These are phyloP conservation scores for Solen grandis DNA, from an alignment of 1,140 invertebrate genomes.

Conservation along the genomic window DNA sequence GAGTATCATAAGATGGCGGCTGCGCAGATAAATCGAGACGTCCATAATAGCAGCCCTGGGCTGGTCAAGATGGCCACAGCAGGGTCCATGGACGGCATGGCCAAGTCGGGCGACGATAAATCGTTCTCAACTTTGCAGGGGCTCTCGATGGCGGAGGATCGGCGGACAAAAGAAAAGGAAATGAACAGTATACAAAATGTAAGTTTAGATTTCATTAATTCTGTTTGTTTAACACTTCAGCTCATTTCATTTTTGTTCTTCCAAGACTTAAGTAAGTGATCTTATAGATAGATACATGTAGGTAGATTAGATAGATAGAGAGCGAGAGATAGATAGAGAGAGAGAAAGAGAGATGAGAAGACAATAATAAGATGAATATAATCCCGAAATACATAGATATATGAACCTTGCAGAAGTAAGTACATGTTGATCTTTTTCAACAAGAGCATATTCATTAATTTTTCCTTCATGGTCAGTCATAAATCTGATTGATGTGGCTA, in stretches of 20 bases:
- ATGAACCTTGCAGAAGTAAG: no score
- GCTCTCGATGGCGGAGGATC: slow-evolving; percentile 47
- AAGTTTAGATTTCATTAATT: not conserved
- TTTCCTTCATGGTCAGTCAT: no score
- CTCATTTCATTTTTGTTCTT: not conserved
- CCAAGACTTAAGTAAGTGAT: no score
- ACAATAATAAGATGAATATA: no score
- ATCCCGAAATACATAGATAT: no score
- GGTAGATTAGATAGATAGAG: no score
- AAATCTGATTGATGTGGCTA: no score
- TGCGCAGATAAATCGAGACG: slow-evolving; percentile 36
- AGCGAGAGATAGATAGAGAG: no score
- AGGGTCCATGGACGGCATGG: not conserved
- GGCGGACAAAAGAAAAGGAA: slow-evolving; percentile 47
- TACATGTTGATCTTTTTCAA: no score
- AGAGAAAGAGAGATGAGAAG: no score
- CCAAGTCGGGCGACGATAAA: slow-evolving; percentile 12
- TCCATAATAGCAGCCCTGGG: slow-evolving; percentile 8
- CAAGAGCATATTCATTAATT: no score
- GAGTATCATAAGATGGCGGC: slow-evolving; percentile 43
- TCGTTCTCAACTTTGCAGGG: slow-evolving; percentile 37
- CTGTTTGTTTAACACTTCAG: not conserved
- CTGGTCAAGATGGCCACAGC: slow-evolving; percentile 4
- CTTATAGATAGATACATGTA: no score
- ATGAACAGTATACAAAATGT: slow-evolving; percentile 49